phyloP scores from a whole-genome alignment of 1,140 invertebrate species.

The Aphelinus atriplicis region DNA sequence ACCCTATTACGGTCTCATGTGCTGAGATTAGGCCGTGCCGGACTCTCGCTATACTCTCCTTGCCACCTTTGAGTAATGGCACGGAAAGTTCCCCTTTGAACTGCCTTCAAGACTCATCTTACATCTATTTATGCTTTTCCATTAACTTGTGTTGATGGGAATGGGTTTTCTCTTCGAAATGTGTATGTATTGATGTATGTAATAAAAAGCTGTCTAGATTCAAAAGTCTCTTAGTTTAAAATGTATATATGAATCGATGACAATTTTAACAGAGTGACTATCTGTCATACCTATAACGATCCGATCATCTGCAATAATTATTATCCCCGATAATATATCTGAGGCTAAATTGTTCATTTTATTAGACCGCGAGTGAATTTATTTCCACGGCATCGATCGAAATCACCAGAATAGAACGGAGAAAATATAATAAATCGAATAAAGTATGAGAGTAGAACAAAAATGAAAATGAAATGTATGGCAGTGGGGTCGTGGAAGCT shows the following conservation, averaged over 20 bases:
- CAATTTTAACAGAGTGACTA: no score
- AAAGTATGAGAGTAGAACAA: neutral
- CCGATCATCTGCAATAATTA: no score
- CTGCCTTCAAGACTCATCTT: neutral
- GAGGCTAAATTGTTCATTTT: no score
- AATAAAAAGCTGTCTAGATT: no score
- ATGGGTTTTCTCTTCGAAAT: no score
- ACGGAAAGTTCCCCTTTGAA: constrained; percentile 31
- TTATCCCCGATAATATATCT: no score
- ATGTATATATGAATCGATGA: no score
- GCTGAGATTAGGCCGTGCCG: constrained; percentile 62
- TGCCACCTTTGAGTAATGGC: constrained; percentile 64
- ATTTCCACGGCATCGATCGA: neutral
- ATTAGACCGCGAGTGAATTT: neutral
- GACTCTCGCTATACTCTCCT: constrained; percentile 46
- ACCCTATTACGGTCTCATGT: constrained; percentile 67
- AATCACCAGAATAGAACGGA: neutral
- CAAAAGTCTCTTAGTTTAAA: no score
- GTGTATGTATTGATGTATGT: no score
- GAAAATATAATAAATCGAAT: neutral
- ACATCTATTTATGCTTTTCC: neutral
- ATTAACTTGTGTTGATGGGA: neutral
- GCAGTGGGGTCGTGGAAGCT: constrained; percentile 23
- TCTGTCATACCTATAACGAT: no score
- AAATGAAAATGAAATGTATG: constrained; percentile 18